Evolutionary conservation across 1,140 invertebrate genomes (phyloP), one percentile per base, ranked within the genome.

Genomic region (Panagrolaimus sp.): DNA sequence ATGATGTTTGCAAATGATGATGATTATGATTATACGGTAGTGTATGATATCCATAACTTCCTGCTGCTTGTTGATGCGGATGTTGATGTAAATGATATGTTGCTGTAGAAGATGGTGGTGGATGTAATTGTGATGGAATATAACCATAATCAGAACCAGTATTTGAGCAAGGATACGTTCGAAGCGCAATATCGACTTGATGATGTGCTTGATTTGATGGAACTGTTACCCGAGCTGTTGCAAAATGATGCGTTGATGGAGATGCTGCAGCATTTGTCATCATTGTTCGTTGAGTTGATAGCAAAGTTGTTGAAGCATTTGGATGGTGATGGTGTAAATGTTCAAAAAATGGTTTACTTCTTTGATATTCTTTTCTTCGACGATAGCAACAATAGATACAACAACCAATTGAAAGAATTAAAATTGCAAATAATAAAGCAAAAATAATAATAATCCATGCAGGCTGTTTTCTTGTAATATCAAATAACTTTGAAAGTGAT

Each of bases 101-200:
- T 64, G 63, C 63, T 11, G 20, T 44, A 38, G 42, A 20, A 31
- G 42, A 44, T 47, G 20, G 42, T 64, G 42, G 42, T 31, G 25
- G 63, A 20, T 20, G 16, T 44, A 5, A 13, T 23, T 9, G 51
- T 20, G 51, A 20, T 57, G 51, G 51, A 27, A 57, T 57, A 27
- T 57, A 57, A 27, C 51, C 51, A 57, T 57, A 57, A 23, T 57
- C 51, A 57, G 20, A 25, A 27, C 51, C 51, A 25, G 20, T 27
- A 57, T 20, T 27, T 27, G 51, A 57, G 51, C 20, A 20, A 20
- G 51, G 51, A 57, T 57, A 57, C 9, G 51, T 57, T n/a, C 51
- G 20, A 9, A 57, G 51, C 1, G 20, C 27, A 31, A 44, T 31
- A 20, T 47, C 63, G 14, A 44, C 63, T 64, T 47, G 45, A 16